Evolutionary conservation across 30 jellyfish, hydroid and myxozoan species (phyloP).

Genomic region (Turritopsis dohrnii): DNA sequence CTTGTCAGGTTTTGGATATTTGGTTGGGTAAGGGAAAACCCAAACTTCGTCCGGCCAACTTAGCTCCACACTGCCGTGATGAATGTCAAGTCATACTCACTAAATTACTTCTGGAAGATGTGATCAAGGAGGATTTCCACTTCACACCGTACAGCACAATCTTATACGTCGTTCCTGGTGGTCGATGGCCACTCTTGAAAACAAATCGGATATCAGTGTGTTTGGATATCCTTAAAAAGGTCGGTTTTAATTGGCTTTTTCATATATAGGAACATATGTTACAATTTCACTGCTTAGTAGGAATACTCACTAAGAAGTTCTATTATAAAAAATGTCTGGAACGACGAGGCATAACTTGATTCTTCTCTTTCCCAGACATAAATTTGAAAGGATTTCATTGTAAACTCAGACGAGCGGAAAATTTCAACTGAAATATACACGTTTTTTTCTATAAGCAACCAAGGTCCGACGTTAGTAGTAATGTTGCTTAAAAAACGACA

Average conservation of each 20-base stretch:
- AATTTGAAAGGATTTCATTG: too few species aligned
- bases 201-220: conserved; percentile 11
- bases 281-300: background rate
- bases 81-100: conserved; percentile 50
- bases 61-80: background rate
- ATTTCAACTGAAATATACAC: too few species aligned
- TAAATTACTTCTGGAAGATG: conserved; percentile 44
- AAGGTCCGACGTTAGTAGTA: too few species aligned
- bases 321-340: too few species aligned
- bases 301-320: too few species aligned
- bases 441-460: too few species aligned
- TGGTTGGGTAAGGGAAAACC: conserved; percentile 78
- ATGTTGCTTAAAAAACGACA: too few species aligned
- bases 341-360: too few species aligned
- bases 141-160: conserved; percentile 74
- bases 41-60: conserved; percentile 26
- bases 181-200: conserved; percentile 12
- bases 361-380: too few species aligned
- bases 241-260: background rate
- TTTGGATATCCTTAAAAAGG: background rate
- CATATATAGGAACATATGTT: background rate
- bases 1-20: conserved; percentile 31
- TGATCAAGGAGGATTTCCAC: conserved; percentile 73
- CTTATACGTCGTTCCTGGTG: conserved; percentile 67
- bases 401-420: too few species aligned